Conservation (phyloP, 2,888 invertebrate genomes). For the Agrotis puta region DNA sequence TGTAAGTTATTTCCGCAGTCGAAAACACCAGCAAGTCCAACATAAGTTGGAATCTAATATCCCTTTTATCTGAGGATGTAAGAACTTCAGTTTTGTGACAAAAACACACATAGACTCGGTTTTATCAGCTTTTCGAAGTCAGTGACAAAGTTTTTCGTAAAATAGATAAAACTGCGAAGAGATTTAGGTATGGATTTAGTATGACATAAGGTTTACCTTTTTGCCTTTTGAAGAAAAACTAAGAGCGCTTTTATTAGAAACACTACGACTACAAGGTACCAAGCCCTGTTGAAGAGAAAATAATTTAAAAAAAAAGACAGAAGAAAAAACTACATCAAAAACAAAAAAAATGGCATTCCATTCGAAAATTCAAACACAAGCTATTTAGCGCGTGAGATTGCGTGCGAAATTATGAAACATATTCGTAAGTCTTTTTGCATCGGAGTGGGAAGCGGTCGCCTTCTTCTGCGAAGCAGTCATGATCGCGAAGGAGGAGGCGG, state of each 20-base stretch:
- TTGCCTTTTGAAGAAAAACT: background rate
- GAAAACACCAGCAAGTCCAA: constrained; percentile 1
- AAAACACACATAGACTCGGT: constrained; percentile 45
- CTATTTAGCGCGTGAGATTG: no score
- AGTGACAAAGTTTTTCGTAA: constrained; percentile 52
- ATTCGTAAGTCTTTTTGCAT: no score
- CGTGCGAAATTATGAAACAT: no score
- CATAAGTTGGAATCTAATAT: constrained; percentile 44
- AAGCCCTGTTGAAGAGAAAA: background rate
- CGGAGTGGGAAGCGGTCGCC: no score
- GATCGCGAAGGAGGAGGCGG: no score
- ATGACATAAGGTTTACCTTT: constrained; percentile 4
- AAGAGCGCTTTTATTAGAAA: background rate
- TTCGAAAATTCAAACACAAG: no score
- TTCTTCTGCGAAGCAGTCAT: no score
- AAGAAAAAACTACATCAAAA: no score
- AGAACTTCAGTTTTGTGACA: constrained; percentile 47
- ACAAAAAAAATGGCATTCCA: no score
- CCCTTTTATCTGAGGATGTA: constrained; percentile 37
- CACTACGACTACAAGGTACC: no score
- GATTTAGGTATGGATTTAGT: constrained; percentile 31
- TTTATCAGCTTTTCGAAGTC: constrained; percentile 28
- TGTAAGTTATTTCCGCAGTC: background rate
- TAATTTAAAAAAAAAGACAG: background rate
- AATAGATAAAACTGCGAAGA: constrained; percentile 55